phyloP scores from a whole-genome alignment of 2,113 vertebrate species.

The Peucedramus taeniatus region DNA sequence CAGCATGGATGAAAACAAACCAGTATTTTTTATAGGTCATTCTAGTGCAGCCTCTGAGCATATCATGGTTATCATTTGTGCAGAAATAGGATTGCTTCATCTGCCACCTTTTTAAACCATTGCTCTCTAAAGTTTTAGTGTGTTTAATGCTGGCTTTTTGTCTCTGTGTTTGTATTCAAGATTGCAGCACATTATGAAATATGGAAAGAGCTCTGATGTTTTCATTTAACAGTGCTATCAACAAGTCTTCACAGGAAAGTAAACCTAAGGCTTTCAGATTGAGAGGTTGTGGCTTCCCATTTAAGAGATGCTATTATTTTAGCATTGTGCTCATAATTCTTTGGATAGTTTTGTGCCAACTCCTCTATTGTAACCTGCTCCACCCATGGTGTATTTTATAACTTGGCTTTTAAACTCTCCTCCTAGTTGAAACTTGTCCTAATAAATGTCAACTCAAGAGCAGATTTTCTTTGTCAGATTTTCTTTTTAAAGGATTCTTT shows the following conservation, averaged over 20 bases:
- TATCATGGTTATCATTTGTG: background rate
- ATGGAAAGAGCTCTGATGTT: background rate
- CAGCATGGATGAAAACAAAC: background rate
- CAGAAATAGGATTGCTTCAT: background rate
- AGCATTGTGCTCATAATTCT: background rate
- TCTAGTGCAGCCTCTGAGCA: background rate
- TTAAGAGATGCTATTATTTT: conserved; percentile 15
- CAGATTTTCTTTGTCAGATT: background rate
- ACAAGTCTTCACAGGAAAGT: background rate
- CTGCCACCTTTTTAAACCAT: background rate
- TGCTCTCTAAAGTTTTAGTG: background rate
- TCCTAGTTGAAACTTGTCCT: conserved; percentile 34
- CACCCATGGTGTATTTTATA: background rate
- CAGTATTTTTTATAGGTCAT: background rate
- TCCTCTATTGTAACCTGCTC: background rate
- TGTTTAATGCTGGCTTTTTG: background rate
- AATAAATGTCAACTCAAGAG: background rate
- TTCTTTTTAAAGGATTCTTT: background rate
- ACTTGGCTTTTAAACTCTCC: background rate
- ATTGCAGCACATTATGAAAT: background rate
- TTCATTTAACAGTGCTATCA: background rate
- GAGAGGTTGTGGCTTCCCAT: background rate
- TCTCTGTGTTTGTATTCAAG: background rate
- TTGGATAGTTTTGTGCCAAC: background rate
- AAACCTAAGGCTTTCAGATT: background rate